Evolutionary conservation across 2,797 vertebrate genomes (phyloP).

Genomic region (Hylomyscus alleni): DNA sequence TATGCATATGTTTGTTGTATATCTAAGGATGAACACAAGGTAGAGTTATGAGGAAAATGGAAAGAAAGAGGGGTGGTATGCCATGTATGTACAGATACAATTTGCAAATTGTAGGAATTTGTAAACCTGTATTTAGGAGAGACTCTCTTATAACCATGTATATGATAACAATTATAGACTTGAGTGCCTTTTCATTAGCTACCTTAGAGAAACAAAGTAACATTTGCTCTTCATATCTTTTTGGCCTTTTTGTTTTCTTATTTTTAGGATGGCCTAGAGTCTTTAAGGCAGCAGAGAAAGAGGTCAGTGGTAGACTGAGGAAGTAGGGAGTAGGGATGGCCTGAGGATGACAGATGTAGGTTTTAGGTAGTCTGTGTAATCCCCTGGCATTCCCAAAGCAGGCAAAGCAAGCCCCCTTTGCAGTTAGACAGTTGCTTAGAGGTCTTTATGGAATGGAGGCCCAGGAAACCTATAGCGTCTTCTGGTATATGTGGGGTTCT

Average conservation of each 20-base stretch:
- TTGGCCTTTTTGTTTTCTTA: neutral
- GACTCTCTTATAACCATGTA: neutral
- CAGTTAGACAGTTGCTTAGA: neutral
- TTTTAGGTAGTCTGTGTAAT: neutral
- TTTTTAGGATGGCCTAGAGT: neutral
- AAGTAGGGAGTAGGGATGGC: neutral
- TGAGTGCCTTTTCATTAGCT: neutral
- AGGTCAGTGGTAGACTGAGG: neutral
- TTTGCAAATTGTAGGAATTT: neutral
- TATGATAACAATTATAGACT: neutral
- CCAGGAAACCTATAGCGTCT: neutral
- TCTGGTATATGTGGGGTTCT: neutral
- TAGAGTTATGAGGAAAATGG: neutral
- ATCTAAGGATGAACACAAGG: neutral
- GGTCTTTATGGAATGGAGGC: neutral
- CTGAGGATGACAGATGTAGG: neutral
- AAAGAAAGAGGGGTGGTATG: neutral
- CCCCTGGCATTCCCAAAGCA: neutral
- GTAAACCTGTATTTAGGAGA: neutral
- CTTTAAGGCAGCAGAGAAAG: neutral
- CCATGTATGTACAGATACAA: too few species aligned
- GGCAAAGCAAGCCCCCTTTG: neutral
- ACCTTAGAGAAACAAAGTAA: neutral
- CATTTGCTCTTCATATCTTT: neutral
- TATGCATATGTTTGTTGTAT: neutral